Percentiles rank a stretch among this genome's conserved stretches.
Conservation (phyloP, 1,140 invertebrate genomes). For the Heliconius hermathena region DNA sequence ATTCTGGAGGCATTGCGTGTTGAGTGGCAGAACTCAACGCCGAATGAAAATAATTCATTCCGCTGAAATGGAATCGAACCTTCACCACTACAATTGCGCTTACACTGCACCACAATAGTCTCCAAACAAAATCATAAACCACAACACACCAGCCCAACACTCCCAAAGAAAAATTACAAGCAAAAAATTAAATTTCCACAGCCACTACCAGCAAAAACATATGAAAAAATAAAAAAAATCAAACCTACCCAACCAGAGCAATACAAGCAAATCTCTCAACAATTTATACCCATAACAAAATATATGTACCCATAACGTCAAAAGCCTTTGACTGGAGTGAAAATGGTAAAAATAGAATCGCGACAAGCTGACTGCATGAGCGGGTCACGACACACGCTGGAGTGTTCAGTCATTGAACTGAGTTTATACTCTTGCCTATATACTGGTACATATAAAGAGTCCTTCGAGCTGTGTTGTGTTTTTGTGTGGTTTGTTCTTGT, state of each 20-base stretch:
- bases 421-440: neutral
- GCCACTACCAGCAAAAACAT: too few species aligned
- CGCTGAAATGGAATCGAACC: too few species aligned
- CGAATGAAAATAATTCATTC: too few species aligned
- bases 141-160: too few species aligned
- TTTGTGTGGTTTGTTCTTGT: neutral
- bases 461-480: constrained; percentile 12
- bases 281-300: neutral
- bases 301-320: neutral
- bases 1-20: too few species aligned
- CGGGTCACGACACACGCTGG: constrained; percentile 33
- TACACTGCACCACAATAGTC: too few species aligned
- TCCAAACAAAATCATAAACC: too few species aligned
- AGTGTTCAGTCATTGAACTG: constrained; percentile 31
- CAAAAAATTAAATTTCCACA: too few species aligned
- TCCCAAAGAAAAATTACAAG: too few species aligned
- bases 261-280: neutral
- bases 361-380: constrained; percentile 34
- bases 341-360: constrained; percentile 41
- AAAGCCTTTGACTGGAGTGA: constrained; percentile 34
- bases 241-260: neutral
- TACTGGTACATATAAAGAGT: neutral
- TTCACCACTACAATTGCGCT: too few species aligned
- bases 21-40: too few species aligned
- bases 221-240: too few species aligned